phyloP scores from a whole-genome alignment of 2,888 invertebrate genomes.

The Anarsia innoxiella region DNA sequence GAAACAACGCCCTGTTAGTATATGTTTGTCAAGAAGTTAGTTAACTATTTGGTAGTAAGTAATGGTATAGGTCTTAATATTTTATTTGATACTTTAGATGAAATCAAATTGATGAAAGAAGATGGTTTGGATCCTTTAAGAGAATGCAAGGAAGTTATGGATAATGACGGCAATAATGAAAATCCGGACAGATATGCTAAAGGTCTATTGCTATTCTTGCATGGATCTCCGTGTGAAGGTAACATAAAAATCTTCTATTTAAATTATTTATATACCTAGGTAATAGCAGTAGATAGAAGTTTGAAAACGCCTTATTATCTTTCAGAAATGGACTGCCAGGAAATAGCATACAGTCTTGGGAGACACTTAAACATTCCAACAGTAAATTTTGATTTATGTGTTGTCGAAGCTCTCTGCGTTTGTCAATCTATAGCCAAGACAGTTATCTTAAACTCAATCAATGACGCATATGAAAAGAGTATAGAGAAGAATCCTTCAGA shows the following conservation, averaged over 20 bases:
- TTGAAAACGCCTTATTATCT: too few relatives aligned
- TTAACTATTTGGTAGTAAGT: neutral
- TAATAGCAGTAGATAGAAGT: too few relatives aligned
- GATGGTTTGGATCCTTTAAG: conserved; percentile 46
- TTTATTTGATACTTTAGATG: neutral
- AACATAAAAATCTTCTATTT: too few relatives aligned
- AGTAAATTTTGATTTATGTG: conserved; percentile 65
- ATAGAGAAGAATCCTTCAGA: too few relatives aligned
- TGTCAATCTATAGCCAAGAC: conserved; percentile 37
- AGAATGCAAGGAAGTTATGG: conserved; percentile 29
- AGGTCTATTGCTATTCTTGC: conserved; percentile 55
- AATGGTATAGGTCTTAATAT: too few relatives aligned
- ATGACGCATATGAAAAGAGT: conserved; percentile 44
- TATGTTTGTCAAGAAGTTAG: too few relatives aligned
- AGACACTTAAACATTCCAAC: conserved; percentile 58
- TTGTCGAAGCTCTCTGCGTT: conserved; percentile 57
- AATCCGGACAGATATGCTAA: conserved; percentile 22
- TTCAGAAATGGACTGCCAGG: conserved; percentile 46
- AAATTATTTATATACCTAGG: too few relatives aligned
- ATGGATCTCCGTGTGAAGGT: conserved; percentile 66
- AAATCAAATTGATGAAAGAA: conserved; percentile 32
- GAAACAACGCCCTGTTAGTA: too few relatives aligned
- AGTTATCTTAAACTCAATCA: conserved; percentile 34
- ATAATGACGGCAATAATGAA: neutral
- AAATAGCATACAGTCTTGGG: conserved; percentile 57